Base-by-base conservation (phyloP, 2,113 vertebrate genomes). In the Ctenomys sociabilis region DNA sequence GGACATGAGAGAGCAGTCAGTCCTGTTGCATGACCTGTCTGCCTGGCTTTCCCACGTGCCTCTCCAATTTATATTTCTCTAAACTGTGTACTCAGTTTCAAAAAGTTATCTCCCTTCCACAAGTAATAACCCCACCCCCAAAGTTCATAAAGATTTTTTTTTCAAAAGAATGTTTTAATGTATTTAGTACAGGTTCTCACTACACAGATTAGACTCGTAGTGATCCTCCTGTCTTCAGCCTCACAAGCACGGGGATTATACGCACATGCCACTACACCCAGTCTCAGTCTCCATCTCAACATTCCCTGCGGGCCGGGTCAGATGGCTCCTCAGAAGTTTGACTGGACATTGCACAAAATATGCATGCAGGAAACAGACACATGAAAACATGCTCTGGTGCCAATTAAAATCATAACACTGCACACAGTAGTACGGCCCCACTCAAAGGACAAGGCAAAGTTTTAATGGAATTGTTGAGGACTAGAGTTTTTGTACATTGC, bases 351-450 rank as follows among this genome's bases (percentile, higher is more conserved):
- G 78, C 77, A 75, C 10, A 80, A 64, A 72, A 86, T 30, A 43
- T 40, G 37, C 22, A 90, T 40, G 89, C 45, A 81, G 37, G 54
- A 54, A 94, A 61, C 26, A 59, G 70, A 37, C 75, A 85, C 13
- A 45, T 32, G 78, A 95, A 95, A 73, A 81, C 30, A 88, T n/a
- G 30, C n/a, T 78, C 37, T 70, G 64, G 52, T 59, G 54, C 73
- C 92, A 95, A 88, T 45, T 88, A 88, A 89, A 94, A 37, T 63
- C 63, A 43, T 35, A 87, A 26, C 61, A 43, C 22, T 83, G 49
- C 14, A 89, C 16, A 66, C 22, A 66, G 17, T 19, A 64, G 40
- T 77, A 81, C 13, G n/a, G 16, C 37, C 68, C 70, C 63, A 72
- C 37, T 84, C 28, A 43, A 91, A 80, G 91, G n/a, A 43, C 24